Base-by-base conservation (phyloP, 2,797 vertebrate species). In the Thripadectes ignobilis region DNA sequence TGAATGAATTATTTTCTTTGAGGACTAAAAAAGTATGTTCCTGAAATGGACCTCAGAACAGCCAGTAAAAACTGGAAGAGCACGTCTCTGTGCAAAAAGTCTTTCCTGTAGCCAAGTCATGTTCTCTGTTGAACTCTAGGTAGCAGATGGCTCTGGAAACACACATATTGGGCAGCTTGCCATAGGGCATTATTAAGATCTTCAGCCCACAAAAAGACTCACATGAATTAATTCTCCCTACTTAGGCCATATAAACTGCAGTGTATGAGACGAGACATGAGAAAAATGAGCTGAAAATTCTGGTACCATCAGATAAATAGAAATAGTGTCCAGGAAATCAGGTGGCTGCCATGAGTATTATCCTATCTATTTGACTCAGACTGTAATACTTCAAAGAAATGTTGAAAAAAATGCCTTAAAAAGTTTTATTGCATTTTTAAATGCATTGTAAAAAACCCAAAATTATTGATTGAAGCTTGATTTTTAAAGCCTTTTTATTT, bases 91-190 rank as follows among this genome's bases (percentile, higher is more conserved):
- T 36, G 43, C 41, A 84, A 86, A 90, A 91, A 26, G 3, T 48
- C 71, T 48, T 85, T n/a, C 46, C 71, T 14, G 12, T 46, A 67
- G 83, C 80, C 92, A 94, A 91, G 49, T 89, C 80, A 65, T 83
- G 63, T 29, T 90, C 68, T 85, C 55, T 76, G 3, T 43, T 92
- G 52, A 90, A 62, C 49, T 89, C 66, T 26, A 93, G 66, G 71
- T 92, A 93, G 72, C 80, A 92, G 73, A 94, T 74, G 57, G 81
- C 38, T 87, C 67, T 91, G 61, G 57, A 71, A 87, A 78, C 76
- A 89, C 82, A 41, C 57, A 79, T 72, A 61, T 43, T 83, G 61
- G 74, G 78, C n/a, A 20, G 38, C 74, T 68, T 65, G 57, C 77
- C 81, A 89, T 38, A 65, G 75, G 88, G 57, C 48, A 54, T 85